Conservation (phyloP, 2,797 vertebrate genomes). For the Leptodactylus fallax region DNA sequence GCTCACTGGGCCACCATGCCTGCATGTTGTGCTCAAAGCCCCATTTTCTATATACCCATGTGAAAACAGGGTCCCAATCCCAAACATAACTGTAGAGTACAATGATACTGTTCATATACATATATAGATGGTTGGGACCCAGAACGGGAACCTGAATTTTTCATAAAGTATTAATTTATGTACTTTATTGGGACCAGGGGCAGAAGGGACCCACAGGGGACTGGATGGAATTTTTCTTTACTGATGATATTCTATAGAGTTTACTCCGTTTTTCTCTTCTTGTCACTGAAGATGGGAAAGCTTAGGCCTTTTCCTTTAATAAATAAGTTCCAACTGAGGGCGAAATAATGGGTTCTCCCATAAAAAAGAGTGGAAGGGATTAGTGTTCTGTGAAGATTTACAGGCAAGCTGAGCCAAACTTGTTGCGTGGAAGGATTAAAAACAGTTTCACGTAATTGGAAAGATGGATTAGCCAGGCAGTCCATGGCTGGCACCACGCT, state of each 20-base stretch:
- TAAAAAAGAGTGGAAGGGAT: conserved; percentile 38
- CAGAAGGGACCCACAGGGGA: neutral
- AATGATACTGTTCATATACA: too few relatives aligned
- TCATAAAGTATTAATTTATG: too few relatives aligned
- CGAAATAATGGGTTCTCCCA: conserved; percentile 26
- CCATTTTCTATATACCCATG: too few relatives aligned
- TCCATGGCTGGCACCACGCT: conserved; percentile 15
- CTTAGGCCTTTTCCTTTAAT: conserved; percentile 2
- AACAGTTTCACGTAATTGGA: conserved; percentile 50
- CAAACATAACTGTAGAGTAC: too few relatives aligned
- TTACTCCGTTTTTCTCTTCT: neutral
- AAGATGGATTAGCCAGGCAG: conserved; percentile 39
- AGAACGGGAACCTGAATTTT: too few relatives aligned
- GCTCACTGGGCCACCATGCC: too few relatives aligned
- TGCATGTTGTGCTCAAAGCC: too few relatives aligned
- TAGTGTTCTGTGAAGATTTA: conserved; percentile 40
- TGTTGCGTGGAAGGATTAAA: conserved; percentile 39
- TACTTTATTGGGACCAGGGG: neutral
- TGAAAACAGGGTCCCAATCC: too few relatives aligned
- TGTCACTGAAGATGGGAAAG: neutral
- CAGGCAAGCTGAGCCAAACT: conserved; percentile 17
- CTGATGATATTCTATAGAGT: neutral
- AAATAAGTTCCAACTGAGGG: conserved; percentile 38
- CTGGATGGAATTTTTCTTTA: neutral
- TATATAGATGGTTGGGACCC: too few relatives aligned